Evolutionary conservation across 2,888 invertebrate species (phyloP).

Genomic region (Chromoteleia sp.): DNA sequence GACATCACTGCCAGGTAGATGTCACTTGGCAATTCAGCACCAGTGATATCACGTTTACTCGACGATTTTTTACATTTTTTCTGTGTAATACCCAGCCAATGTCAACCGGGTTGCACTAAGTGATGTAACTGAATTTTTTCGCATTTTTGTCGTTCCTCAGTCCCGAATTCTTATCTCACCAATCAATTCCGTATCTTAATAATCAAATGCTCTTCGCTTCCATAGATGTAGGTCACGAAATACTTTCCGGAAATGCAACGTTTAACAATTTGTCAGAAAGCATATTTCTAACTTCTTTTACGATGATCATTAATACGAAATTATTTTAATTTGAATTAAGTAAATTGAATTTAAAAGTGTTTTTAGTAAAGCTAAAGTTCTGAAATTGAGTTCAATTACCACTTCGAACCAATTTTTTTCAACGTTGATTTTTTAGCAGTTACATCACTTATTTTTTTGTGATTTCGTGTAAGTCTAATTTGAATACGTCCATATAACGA

Average conservation of each 20-base stretch:
- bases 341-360: too few species aligned
- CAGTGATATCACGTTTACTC: background rate
- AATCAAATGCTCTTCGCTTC: background rate
- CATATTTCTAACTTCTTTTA: too few species aligned
- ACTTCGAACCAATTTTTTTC: background rate
- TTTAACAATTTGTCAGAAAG: background rate
- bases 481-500: constrained; percentile 13
- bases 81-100: constrained; percentile 42
- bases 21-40: too few species aligned
- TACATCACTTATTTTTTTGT: constrained; percentile 39
- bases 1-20: constrained; percentile 9
- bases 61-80: constrained; percentile 23
- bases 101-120: constrained; percentile 18
- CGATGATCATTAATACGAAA: background rate
- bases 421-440: constrained; percentile 12
- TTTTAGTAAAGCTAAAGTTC: too few species aligned
- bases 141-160: background rate
- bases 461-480: constrained; percentile 13
- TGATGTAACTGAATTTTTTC: constrained; percentile 44
- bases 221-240: background rate
- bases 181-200: background rate
- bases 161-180: background rate
- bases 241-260: background rate
- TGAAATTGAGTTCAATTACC: too few species aligned
- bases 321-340: background rate